Base-by-base conservation (phyloP, 2,113 vertebrate species). In the Antennarius striatus region DNA sequence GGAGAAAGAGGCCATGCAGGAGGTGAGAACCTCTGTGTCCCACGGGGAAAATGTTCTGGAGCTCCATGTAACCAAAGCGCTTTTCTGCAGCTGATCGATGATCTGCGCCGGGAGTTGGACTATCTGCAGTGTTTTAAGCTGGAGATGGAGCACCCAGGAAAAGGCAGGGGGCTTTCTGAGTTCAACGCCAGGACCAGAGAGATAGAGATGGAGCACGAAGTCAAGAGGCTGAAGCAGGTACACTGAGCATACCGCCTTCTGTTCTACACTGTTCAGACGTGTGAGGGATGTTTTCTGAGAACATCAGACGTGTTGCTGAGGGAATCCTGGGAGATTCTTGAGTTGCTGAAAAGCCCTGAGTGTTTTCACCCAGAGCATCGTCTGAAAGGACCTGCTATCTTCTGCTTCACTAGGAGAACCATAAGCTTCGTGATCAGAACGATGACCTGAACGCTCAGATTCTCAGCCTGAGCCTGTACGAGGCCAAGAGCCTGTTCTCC, bases 361-460 rank as follows among this genome's bases (percentile, higher is more conserved):
- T 9, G 9, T 7, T 43, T 43, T 43, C 7, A 43, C 42, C 32
- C 32, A 4, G 32, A 36, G 32, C 32, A 11, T 9, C 12, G 6
- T 12, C 57, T 53, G 43, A 39, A 0, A 71, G 48, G 1, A 63
- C 13, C 13, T 42, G 3, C 46, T 29, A 5, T 64, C 50, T 56
- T 79, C 36, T 65, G 14, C 10, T 51, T 49, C 55, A 32, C 5
- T 15, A 99, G 98, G 97, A 98, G 85, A 99, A 99, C 79, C 90
- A 95, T 53, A 99, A 98, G 81, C 94, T 99, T 48, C 90, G 94
- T 50, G 97, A 99, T 77, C 97, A 98, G 90, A 99, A 99, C 0
- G 98, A 99, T 1, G 98, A 99, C 87, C 91, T 99, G 67, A 99
- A 96, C 2, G 97, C 95, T 53, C 96, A 99, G 89, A 98, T 99